These are phyloP conservation scores for Porites lobata DNA, from an alignment of 92 coral and sea anemone genomes.

Conservation along the genomic window DNA sequence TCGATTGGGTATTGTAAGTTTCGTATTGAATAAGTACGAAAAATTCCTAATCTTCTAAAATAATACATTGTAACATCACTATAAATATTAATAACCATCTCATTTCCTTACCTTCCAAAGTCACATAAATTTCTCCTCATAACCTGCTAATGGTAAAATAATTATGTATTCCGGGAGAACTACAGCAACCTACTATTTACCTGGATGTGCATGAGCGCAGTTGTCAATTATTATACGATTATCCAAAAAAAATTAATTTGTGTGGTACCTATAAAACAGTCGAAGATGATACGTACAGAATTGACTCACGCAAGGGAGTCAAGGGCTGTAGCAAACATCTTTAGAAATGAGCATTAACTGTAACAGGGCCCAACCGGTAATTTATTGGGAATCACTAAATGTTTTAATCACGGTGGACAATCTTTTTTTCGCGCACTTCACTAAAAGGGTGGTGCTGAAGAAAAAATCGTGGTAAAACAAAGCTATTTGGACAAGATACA, in stretches of 20 bases:
- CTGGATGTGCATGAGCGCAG: too few species aligned
- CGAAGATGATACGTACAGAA: too few species aligned
- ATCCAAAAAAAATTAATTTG: too few species aligned
- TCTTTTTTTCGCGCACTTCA: not conserved
- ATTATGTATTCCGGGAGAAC: not conserved
- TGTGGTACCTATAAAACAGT: too few species aligned
- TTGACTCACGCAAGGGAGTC: too few species aligned
- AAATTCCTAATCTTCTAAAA: not conserved
- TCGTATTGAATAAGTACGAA: conserved; percentile 18
- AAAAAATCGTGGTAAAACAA: too few species aligned
- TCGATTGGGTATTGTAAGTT: conserved; percentile 4
- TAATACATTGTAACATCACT: not conserved
- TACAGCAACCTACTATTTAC: not conserved
- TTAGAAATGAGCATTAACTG: too few species aligned
- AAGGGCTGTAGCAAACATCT: too few species aligned
- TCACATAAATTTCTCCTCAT: not conserved
- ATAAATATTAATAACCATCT: not conserved
- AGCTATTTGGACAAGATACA: not conserved
- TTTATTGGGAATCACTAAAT: not conserved
- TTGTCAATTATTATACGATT: too few species aligned
- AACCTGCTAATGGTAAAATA: too few species aligned
- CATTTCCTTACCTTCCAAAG: not conserved
- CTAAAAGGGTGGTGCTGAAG: not conserved
- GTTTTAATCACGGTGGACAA: not conserved
- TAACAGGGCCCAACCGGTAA: too few species aligned